phyloP scores from a whole-genome alignment of 2,797 vertebrate genomes.

The Neopelma chrysocephalum region DNA sequence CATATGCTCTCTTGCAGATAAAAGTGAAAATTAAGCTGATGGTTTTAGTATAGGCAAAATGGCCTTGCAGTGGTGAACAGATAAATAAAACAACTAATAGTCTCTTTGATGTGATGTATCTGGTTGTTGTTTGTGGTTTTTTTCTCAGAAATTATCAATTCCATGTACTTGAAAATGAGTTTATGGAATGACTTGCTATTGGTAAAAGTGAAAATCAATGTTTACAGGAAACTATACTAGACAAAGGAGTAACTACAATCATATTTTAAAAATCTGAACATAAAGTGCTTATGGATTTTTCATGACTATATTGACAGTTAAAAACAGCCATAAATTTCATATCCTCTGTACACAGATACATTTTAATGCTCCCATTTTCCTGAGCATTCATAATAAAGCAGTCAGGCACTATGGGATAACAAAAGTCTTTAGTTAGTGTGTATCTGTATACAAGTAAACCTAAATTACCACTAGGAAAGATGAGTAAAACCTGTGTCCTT shows the following conservation, averaged over 20 bases:
- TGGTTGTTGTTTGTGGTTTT: not conserved
- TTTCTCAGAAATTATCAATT: not conserved
- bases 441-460: not conserved
- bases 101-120: not conserved
- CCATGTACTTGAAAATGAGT: not conserved
- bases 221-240: not conserved
- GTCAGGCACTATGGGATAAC: not conserved
- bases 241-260: not conserved
- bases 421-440: not conserved
- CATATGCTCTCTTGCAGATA: not conserved
- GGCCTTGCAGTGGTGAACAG: not conserved
- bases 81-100: not conserved
- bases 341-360: not conserved
- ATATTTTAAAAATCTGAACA: not conserved
- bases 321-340: not conserved
- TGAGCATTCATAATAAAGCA: not conserved
- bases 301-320: accelerated
- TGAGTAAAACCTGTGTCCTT: not conserved
- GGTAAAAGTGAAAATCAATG: not conserved
- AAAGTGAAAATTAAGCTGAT: not conserved
- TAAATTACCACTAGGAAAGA: not conserved
- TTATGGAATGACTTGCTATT: not conserved
- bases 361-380: not conserved
- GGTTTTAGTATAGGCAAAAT: not conserved
- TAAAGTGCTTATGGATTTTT: not conserved